A percentile compares a stretch with the other conserved stretches of the same genome.
These are phyloP conservation scores for Myripristis murdjan DNA, from an alignment of 2,797 vertebrate species.

Conservation along the genomic window DNA sequence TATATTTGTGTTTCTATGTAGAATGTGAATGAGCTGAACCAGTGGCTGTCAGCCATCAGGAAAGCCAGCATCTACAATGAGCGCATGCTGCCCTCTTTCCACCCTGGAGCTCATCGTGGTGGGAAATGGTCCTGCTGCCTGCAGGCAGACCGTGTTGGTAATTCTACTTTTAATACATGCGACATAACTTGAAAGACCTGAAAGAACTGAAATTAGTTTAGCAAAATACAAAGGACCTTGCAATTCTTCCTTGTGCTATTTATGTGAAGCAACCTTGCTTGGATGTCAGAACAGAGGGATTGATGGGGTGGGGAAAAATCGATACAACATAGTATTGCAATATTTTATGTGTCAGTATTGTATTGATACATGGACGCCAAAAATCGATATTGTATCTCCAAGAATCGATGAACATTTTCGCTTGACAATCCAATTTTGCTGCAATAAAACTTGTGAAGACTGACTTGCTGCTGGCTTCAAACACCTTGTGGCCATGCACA, in stretches of 20 bases:
- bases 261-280: not conserved
- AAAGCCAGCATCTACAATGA: slow-evolving; percentile 91
- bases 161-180: slow-evolving; percentile 39
- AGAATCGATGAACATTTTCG: too few species aligned
- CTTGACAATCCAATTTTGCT: too few species aligned
- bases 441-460: too few species aligned
- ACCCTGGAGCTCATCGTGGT: slow-evolving; percentile 89
- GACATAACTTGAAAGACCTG: not conserved
- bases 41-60: slow-evolving; percentile 93
- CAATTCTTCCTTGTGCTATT: not conserved
- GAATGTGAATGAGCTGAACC: slow-evolving; percentile 94
- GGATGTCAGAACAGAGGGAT: not conserved
- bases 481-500: slow-evolving; percentile 20
- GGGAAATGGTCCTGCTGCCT: slow-evolving; percentile 94
- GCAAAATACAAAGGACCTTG: not conserved
- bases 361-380: too few species aligned
- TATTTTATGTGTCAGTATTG: too few species aligned
- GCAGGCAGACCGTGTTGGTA: slow-evolving; percentile 87
- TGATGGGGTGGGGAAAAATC: too few species aligned
- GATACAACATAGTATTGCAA: too few species aligned
- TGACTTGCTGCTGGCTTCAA: slow-evolving; percentile 10
- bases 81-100: slow-evolving; percentile 88
- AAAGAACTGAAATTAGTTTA: not conserved
- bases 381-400: too few species aligned
- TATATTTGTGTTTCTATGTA: slow-evolving; percentile 60